A percentile compares a stretch with the other conserved stretches of the same genome.
Conservation (phyloP, 1,140 invertebrate genomes). For the Leucophenga varia region DNA sequence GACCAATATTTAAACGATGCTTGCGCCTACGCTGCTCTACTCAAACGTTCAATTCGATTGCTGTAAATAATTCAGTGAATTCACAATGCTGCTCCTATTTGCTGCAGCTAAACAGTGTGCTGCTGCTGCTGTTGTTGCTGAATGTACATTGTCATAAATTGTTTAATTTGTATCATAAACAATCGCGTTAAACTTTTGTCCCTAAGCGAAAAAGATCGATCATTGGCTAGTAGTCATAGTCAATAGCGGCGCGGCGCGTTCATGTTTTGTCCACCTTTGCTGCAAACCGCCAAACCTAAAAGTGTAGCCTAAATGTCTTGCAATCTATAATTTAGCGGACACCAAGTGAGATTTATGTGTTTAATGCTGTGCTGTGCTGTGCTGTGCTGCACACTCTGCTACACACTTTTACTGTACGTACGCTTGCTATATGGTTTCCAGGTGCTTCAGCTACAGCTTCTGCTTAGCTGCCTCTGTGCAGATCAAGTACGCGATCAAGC, state of each 20-base stretch:
- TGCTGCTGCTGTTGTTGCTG: slow-evolving; percentile 12
- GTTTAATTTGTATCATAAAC: slow-evolving; percentile 58
- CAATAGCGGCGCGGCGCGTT: not conserved
- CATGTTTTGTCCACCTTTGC: not conserved
- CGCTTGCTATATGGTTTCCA: not conserved
- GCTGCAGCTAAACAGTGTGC: no score
- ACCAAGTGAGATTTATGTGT: slow-evolving; percentile 57
- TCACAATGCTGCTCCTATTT: no score
- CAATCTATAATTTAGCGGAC: slow-evolving; percentile 57
- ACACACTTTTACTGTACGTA: no score
- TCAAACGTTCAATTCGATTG: no score
- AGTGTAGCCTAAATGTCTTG: slow-evolving; percentile 55
- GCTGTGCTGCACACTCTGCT: slow-evolving; percentile 27
- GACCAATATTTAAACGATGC: no score
- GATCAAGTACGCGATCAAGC: slow-evolving; percentile 3
- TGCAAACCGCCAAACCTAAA: slow-evolving; percentile 24
- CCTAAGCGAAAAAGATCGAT: slow-evolving; percentile 56
- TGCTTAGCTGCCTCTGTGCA: not conserved
- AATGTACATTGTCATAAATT: slow-evolving; percentile 56
- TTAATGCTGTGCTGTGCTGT: slow-evolving; percentile 36
- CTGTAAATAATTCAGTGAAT: no score
- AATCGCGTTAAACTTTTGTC: slow-evolving; percentile 57
- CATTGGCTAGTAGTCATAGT: slow-evolving; percentile 33
- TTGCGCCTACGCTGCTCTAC: no score
- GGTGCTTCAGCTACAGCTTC: no score